Evolutionary conservation across 37 sponge, comb jelly and placozoan genomes (phyloP).

Genomic region (Amphimedon queenslandica): DNA sequence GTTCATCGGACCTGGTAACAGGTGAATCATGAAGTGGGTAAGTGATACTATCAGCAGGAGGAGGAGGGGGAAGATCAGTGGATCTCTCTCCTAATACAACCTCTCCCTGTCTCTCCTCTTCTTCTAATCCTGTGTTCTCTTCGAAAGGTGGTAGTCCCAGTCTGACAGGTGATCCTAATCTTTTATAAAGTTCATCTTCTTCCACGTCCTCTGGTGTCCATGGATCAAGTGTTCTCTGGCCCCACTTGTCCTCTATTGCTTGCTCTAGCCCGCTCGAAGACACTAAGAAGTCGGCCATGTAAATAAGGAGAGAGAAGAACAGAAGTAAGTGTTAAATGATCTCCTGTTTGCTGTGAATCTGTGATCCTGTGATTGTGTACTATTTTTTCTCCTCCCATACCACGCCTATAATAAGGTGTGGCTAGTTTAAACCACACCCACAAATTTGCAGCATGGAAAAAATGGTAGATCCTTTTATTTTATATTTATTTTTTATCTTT

Average conservation of each 20-base stretch:
- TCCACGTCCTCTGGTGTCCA: no score
- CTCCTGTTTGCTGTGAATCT: no score
- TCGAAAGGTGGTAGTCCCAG: background rate
- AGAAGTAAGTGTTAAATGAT: no score
- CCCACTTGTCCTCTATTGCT: background rate
- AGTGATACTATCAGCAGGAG: background rate
- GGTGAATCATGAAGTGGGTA: background rate
- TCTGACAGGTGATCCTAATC: background rate
- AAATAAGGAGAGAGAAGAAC: no score
- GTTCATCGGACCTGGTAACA: slow-evolving; percentile 1
- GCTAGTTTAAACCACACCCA: no score
- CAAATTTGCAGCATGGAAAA: no score
- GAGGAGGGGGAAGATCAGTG: background rate
- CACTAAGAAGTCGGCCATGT: background rate
- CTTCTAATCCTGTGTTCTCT: background rate
- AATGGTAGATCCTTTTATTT: no score
- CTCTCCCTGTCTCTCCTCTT: background rate
- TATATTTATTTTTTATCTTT: no score
- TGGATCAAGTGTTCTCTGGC: background rate
- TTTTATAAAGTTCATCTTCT: background rate
- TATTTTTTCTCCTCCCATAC: no score
- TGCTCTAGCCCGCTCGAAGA: background rate
- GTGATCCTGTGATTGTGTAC: no score
- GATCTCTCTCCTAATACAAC: slow-evolving; percentile 1
- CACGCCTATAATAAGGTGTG: no score